Conservation (phyloP, 2,797 vertebrate genomes). For the Tarsius wallacei region DNA sequence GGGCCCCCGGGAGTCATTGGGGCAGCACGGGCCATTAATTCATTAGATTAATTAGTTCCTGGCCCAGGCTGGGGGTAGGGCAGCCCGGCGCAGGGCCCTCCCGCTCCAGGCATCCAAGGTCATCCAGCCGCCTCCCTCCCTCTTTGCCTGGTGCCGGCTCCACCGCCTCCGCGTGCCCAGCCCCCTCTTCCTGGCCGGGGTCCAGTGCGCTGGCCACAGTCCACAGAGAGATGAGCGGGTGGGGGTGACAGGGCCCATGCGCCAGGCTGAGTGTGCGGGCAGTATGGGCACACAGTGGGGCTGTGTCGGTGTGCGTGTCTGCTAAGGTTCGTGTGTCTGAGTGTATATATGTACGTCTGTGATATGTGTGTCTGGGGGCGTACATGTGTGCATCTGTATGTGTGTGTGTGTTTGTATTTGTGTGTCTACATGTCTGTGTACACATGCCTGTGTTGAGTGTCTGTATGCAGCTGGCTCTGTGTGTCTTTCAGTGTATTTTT, state of each 20-base stretch:
- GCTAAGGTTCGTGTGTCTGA: background rate
- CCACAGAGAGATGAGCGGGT: conserved; percentile 59
- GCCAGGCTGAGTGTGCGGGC: background rate
- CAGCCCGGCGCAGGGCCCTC: background rate
- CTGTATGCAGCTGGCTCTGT: background rate
- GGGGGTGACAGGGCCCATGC: background rate
- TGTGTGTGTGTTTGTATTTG: accelerated
- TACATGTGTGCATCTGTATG: accelerated
- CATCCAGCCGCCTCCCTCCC: conserved; percentile 45
- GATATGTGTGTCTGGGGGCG: background rate
- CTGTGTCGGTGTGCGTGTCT: background rate
- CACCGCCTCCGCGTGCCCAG: conserved; percentile 21
- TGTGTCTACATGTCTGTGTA: background rate
- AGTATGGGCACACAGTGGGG: background rate
- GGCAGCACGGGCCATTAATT: conserved; percentile 79
- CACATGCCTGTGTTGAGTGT: background rate
- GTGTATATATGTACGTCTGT: background rate
- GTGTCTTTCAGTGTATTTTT: background rate
- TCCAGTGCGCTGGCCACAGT: conserved; percentile 67
- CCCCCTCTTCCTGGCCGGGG: conserved; percentile 68
- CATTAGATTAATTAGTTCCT: conserved; percentile 83
- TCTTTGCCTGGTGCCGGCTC: background rate
- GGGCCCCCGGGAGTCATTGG: conserved; percentile 69
- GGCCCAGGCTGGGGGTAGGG: conserved; percentile 40
- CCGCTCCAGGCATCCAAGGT: conserved; percentile 74